Evolutionary conservation across 2,797 vertebrate species (phyloP), one percentile per base, ranked within the genome.

Genomic region (Echeneis naucrates): DNA sequence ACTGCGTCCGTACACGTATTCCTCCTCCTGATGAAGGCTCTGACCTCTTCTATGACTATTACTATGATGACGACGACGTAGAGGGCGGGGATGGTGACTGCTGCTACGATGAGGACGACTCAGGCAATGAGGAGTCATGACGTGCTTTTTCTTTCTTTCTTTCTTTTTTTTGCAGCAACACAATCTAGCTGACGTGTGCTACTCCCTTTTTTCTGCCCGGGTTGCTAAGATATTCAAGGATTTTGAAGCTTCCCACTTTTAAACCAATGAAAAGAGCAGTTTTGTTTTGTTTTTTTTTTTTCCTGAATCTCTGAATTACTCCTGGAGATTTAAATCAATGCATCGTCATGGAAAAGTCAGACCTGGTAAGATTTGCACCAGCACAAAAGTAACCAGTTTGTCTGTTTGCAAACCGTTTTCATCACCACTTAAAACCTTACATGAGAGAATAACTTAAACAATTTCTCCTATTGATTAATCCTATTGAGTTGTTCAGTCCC

Each of bases 21-120:
- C 96, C 97, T 0, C 92, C 93, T 47, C 93, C 95, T 0, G 96
- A 97, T 0, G 96, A 97, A 83, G 96, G 96, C 87, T 96, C 96
- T 0, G 97, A 98, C 87, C 95, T 98, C 69, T 96, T 98, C 90
- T 98, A 98, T 2, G 97, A 98, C 24, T 96, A 98, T 87, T 96
- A 97, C 85, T 97, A 97, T 0, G 96, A 98, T 10, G 97, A 97
- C 0, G 96, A 96, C 0, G 95, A 97, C 13, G 92, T 95, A 61
- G 97, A 96, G 53, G 96, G 95, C 5, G 92, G 84, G 11, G 94
- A 96, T 11, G 91, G 88, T 8, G 92, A 93, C 24, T 96, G 96
- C 0, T 96, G 95, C 61, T 97, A 97, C 0, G 96, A 96, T 0
- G 96, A 96, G 55, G 96, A 96, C 0, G 96, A 97, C 90, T 98